Evolutionary conservation across 2,113 vertebrate species (phyloP), one percentile per base, ranked within the genome.

Genomic region (Pica pica): DNA sequence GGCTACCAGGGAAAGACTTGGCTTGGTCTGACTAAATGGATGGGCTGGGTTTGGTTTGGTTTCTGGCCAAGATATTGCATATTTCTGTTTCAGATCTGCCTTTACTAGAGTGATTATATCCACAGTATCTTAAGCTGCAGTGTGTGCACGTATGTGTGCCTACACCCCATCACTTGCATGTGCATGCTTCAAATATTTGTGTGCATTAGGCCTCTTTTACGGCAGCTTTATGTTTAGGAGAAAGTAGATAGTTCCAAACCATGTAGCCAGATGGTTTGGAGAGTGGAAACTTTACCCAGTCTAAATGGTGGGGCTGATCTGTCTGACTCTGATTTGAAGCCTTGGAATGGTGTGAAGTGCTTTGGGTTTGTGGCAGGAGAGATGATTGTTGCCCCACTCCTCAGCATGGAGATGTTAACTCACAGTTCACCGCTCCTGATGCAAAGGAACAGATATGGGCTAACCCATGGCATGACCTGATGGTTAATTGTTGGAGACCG

Each of bases 151-250:
- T 50, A 18, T 0, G 2, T 5, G 6, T 86, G 71, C 89, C 60
- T 1, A 0, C 41, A 39, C 26, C 16, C 55, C 18, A 61, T 57
- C 53, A 57, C 16, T 4, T 1, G 4, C 53, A 61, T 0, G 0
- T 31, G 76, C 46, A 20, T 79, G 77, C 74, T 80, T 83, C 42
- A 55, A 28, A 73, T 87, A 57, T 31, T 65, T 76, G 53, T 65
- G 78, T 85, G 78, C 42, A 35, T 79, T 53, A n/a, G 74, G 26
- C 49, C 47, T 79, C 81, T 56, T 57, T 35, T 30, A 85, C 47
- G n/a, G 39, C 57, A 57, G 17, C n/a, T 75, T 70, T n/a, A 13
- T 42, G 41, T 52, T 59, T 70, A 35, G n/a, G 63, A 52, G 69
- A 64, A 78, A 67, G 59, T 16, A 63, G 77, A 21, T 60, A 67